Evolutionary conservation across 2,797 vertebrate genomes (phyloP), one percentile per base, ranked within the genome.

Genomic region (Platyrinchus mystaceus): DNA sequence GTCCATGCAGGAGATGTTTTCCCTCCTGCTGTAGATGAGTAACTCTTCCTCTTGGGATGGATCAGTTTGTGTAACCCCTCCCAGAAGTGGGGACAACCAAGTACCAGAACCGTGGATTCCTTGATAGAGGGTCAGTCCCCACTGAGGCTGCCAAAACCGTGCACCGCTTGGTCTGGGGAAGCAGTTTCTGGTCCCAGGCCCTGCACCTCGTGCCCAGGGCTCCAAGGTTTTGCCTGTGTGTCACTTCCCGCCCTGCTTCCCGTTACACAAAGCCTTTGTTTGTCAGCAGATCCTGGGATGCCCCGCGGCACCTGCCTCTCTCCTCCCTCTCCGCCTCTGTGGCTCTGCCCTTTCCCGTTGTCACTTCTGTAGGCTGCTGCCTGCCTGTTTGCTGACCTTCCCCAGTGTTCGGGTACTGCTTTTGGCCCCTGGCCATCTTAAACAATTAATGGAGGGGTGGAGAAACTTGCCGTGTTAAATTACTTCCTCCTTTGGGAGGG

Each of bases 361-460:
- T 95, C 90, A 64, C 79, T 95, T 83, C 84, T 95, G 89, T 58
- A 53, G 79, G 79, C 89, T 80, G 76, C 59, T 62, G 90, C 68
- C 91, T 84, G 93, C 70, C 95, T 95, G 82, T 37, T 78, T 3
- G 7, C n/a, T 96, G 95, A 96, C 95, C 95, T 96, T 94, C 94
- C 67, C 47, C 36, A 7, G 53, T 36, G 88, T 71, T 70, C 8
- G 73, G 90, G 79, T 90, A 93, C 74, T 43, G 43, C 63, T 88
- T 90, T 81, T 97, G 96, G 95, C 96, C 85, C 36, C 85, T 43
- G 94, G 96, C 96, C 95, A 96, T 86, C 30, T 93, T 79, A 96
- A 96, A 96, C 96, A 97, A 96, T 93, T 95, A 96, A 94, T 93
- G 76, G 90, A 76, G 94, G 96, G 94, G 96, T 86, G 94, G 96